Evolutionary conservation across 2,113 vertebrate genomes (phyloP).

Genomic region (Podarcis cretensis): DNA sequence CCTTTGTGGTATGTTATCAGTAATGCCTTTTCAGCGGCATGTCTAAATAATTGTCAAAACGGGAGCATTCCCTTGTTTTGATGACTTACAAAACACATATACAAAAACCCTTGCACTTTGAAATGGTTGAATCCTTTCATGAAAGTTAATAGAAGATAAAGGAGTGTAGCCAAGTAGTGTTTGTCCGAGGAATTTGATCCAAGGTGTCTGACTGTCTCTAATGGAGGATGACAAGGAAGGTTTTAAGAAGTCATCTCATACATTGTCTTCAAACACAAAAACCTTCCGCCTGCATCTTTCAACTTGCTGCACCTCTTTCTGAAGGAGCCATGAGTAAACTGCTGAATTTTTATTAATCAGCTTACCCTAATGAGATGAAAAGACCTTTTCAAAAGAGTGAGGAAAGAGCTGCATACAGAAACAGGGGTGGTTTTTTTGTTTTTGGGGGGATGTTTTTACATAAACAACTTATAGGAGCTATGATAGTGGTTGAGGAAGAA

Average conservation of each 20-base stretch:
- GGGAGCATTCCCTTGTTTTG: slow-evolving; percentile 45
- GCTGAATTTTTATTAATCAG: slow-evolving; percentile 96
- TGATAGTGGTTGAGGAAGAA: slow-evolving; percentile 13
- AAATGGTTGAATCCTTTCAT: slow-evolving; percentile 53
- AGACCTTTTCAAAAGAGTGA: slow-evolving; percentile 78
- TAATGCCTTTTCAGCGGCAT: slow-evolving; percentile 52
- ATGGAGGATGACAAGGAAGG: slow-evolving; percentile 80
- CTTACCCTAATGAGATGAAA: slow-evolving; percentile 97
- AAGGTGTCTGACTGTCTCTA: slow-evolving; percentile 75
- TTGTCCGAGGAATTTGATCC: slow-evolving; percentile 68
- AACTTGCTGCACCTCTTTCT: slow-evolving; percentile 76
- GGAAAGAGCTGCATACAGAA: slow-evolving; percentile 33
- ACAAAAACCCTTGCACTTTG: slow-evolving; percentile 39
- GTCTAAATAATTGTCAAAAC: slow-evolving; percentile 58
- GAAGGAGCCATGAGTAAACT: slow-evolving; percentile 79
- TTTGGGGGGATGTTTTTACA: slow-evolving; percentile 51
- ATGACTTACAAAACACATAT: slow-evolving; percentile 51
- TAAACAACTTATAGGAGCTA: slow-evolving; percentile 31
- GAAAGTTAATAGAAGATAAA: slow-evolving; percentile 63
- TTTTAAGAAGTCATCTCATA: slow-evolving; percentile 85
- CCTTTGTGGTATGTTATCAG: slow-evolving; percentile 30
- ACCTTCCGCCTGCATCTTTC: slow-evolving; percentile 82
- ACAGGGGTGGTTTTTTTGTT: background rate
- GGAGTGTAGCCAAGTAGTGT: slow-evolving; percentile 56
- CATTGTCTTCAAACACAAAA: slow-evolving; percentile 91